phyloP scores from a whole-genome alignment of 2,113 vertebrate species.

The Gopherus evgoodei region DNA sequence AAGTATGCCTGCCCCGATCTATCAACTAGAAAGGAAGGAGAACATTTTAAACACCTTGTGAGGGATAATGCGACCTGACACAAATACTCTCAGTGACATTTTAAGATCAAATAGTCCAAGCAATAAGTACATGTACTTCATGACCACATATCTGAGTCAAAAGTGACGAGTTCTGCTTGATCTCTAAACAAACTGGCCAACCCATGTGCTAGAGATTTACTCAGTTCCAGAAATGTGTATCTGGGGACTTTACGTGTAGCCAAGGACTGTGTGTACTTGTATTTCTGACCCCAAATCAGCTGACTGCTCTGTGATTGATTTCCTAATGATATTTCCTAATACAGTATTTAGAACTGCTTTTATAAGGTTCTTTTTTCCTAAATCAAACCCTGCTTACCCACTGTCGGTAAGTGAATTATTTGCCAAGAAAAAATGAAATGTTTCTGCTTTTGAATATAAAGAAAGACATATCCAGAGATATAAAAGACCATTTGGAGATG shows the following conservation, averaged over 20 bases:
- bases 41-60: slow-evolving; percentile 13
- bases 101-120: slow-evolving; percentile 30
- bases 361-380: neutral
- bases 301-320: neutral
- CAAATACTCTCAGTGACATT: slow-evolving; percentile 35
- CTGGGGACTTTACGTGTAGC: neutral
- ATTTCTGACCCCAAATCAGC: neutral
- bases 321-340: neutral
- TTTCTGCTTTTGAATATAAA: neutral
- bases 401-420: neutral
- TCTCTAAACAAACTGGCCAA: neutral
- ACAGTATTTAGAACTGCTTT: neutral
- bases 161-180: neutral
- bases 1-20: no score
- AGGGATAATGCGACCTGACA: slow-evolving; percentile 10
- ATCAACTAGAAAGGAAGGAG: slow-evolving; percentile 17
- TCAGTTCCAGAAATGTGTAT: neutral
- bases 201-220: neutral
- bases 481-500: neutral
- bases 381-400: neutral
- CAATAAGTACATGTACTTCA: neutral
- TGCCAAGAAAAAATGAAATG: neutral
- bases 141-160: neutral
- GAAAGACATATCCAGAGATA: neutral
- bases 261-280: neutral